Conservation (phyloP, 2,888 invertebrate genomes). For the Polydrusus tereticollis region DNA sequence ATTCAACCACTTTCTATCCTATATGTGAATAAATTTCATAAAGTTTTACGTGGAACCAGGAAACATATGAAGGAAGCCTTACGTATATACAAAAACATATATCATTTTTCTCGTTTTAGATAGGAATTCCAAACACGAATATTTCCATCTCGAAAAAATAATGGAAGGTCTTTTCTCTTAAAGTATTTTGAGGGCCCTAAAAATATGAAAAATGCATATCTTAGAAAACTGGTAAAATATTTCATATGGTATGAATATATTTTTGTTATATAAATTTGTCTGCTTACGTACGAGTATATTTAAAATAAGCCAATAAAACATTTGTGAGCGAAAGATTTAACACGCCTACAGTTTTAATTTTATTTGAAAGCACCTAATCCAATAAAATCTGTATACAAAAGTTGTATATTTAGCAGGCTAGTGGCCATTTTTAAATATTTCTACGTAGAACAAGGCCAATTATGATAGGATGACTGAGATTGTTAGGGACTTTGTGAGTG, state of each 20-base stretch:
- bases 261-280: not conserved
- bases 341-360: no score
- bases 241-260: constrained; percentile 16
- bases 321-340: no score
- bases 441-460: no score
- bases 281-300: not conserved
- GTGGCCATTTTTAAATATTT: no score
- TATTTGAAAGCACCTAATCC: no score
- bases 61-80: constrained; percentile 31
- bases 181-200: constrained; percentile 30
- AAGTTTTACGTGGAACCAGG: constrained; percentile 25
- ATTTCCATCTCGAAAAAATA: constrained; percentile 42
- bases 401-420: no score
- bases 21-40: constrained; percentile 29
- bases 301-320: no score
- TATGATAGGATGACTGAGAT: no score
- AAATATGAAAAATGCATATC: constrained; percentile 42
- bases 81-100: constrained; percentile 46
- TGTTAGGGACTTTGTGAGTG: no score
- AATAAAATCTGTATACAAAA: no score
- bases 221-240: constrained; percentile 22
- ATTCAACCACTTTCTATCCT: constrained; percentile 13
- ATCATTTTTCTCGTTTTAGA: constrained; percentile 47
- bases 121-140: constrained; percentile 39
- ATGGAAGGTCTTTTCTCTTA: constrained; percentile 44